phyloP scores from a whole-genome alignment of 2,888 invertebrate genomes.

The Trichopoda pennipes region DNA sequence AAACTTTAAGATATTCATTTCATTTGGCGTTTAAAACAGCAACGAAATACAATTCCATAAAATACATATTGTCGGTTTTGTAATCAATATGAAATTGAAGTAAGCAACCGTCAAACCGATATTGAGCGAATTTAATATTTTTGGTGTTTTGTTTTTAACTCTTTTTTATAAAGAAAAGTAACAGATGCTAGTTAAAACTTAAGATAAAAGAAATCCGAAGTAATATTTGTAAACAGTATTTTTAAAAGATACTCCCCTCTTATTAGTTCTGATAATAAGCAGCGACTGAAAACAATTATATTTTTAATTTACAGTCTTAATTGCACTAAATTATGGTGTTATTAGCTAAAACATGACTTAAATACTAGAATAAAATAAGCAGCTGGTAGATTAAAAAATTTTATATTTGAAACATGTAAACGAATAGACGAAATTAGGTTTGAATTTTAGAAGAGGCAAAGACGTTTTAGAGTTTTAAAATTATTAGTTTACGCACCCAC shows the following conservation, averaged over 20 bases:
- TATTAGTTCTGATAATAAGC: not conserved
- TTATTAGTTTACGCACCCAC: too few species aligned
- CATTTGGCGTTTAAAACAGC: conserved; percentile 4
- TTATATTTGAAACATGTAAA: too few species aligned
- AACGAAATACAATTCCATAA: conserved; percentile 17
- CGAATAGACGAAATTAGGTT: too few species aligned
- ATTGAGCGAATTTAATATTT: not conserved
- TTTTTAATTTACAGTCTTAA: too few species aligned
- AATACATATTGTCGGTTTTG: conserved; percentile 5
- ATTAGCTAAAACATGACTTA: too few species aligned
- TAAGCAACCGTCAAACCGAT: not conserved
- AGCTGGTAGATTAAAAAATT: too few species aligned
- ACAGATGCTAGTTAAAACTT: conserved; percentile 33
- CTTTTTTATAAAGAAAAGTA: conserved; percentile 24
- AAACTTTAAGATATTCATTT: conserved; percentile 51
- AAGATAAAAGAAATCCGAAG: not conserved
- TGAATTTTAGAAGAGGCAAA: too few species aligned
- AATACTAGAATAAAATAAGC: too few species aligned
- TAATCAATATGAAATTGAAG: conserved; percentile 10
- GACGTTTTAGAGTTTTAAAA: too few species aligned
- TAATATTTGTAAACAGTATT: too few species aligned
- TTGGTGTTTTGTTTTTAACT: not conserved
- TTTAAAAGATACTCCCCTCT: not conserved
- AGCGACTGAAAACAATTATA: too few species aligned
- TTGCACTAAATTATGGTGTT: too few species aligned